Evolutionary conservation across 2,888 invertebrate genomes (phyloP), one percentile per base, ranked within the genome.

Genomic region (Arctia plantaginis): DNA sequence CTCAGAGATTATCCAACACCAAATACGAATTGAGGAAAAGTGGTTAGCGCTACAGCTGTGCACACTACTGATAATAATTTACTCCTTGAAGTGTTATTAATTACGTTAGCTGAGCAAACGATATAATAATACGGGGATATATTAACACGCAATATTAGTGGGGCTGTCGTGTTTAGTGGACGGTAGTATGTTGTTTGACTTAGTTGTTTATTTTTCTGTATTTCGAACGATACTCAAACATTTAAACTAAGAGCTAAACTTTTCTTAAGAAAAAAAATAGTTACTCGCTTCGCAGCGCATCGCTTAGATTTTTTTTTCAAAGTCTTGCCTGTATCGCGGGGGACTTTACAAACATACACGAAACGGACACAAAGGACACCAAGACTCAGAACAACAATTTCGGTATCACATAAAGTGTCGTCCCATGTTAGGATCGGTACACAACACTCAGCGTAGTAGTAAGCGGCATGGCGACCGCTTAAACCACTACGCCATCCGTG

Each of bases 21-120:
- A 55, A 55, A 55, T 55, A 55, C 0, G 51, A n/a, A 12, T n/a
- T 20, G n/a, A 55, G 51, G 51, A 55, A 55, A 55, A 55, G 51
- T 55, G 51, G 51, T 55, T 55, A n/a, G 51, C 12, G n/a, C 59
- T 59, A 27, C 59, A 59, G 59, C 27, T 59, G 59, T 59, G 13
- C 15, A 59, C 27, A 66, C 12, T 41, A 66, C 66, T 66, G 47
- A 71, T 68, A 74, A 72, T 76, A 66, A 66, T 79, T 69, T 67
- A 27, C 15, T 27, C 27, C 59, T 64, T 72, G 15, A n/a, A 68
- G 27, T 27, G 27, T 59, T 59, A 59, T 59, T 59, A 59, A 59
- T 59, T 13, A 27, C 27, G 59, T 27, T 55, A 55, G n/a, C 51
- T n/a, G 51, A 55, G 51, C 51, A 55, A 51, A 59, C 27, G 59